Evolutionary conservation across 2,113 vertebrate species (phyloP).

Genomic region (Tyrannus savana): DNA sequence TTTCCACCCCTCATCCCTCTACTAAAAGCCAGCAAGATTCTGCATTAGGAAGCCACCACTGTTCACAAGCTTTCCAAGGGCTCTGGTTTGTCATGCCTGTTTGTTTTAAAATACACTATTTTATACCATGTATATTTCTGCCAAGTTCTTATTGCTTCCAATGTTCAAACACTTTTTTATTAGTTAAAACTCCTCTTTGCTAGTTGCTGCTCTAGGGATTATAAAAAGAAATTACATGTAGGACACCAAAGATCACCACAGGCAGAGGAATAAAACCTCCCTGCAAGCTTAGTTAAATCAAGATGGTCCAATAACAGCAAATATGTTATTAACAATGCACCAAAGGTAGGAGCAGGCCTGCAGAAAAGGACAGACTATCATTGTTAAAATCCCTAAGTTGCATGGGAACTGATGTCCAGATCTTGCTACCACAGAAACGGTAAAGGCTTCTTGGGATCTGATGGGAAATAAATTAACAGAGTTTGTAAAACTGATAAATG

Average conservation of each 20-base stretch:
- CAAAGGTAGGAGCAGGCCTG: neutral
- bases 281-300: conserved; percentile 11
- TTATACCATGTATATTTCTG: neutral
- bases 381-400: neutral
- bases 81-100: neutral
- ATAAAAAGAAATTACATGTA: conserved; percentile 25
- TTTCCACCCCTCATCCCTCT: neutral
- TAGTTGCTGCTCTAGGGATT: neutral
- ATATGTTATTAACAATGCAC: neutral
- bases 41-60: neutral
- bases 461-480: neutral
- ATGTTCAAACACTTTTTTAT: neutral
- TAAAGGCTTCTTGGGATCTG: neutral
- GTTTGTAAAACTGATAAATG: neutral
- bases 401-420: neutral
- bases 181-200: neutral
- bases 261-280: neutral
- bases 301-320: neutral
- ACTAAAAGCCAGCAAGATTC: neutral
- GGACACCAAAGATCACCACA: neutral
- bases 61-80: neutral
- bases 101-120: neutral
- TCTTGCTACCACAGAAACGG: neutral
- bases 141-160: neutral
- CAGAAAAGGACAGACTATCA: neutral